phyloP scores from a whole-genome alignment of 1,140 invertebrate genomes.

The Bombus impatiens region DNA sequence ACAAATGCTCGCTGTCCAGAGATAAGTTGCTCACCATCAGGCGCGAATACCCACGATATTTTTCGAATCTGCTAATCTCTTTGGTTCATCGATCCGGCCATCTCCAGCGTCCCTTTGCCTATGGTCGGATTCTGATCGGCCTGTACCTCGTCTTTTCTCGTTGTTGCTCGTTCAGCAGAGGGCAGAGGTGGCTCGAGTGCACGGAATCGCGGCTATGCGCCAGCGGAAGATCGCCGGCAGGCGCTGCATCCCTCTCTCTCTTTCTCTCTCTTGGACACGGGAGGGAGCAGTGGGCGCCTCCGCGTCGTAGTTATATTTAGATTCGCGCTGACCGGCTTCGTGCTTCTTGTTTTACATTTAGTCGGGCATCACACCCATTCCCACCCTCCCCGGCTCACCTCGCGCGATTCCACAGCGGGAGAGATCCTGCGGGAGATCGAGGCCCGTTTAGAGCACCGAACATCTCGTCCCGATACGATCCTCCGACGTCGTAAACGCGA shows the following conservation, averaged over 20 bases:
- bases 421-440: slow-evolving; percentile 56
- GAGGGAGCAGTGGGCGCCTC: slow-evolving; percentile 64
- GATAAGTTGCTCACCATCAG: background rate
- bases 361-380: slow-evolving; percentile 51
- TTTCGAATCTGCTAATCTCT: background rate
- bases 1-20: background rate
- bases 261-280: slow-evolving; percentile 9
- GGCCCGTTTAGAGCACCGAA: slow-evolving; percentile 11
- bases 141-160: background rate
- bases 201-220: slow-evolving; percentile 62
- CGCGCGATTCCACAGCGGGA: slow-evolving; percentile 55
- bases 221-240: slow-evolving; percentile 60
- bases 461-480: slow-evolving; percentile 35
- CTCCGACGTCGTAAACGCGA: slow-evolving; percentile 30
- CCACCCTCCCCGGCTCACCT: slow-evolving; percentile 21
- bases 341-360: slow-evolving; percentile 75
- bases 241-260: background rate
- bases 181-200: slow-evolving; percentile 65
- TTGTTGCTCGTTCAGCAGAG: slow-evolving; percentile 47
- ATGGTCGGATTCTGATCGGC: background rate
- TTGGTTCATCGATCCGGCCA: slow-evolving; percentile 21
- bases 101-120: background rate
- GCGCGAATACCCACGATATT: background rate
- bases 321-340: slow-evolving; percentile 69
- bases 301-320: slow-evolving; percentile 75